Evolutionary conservation across 2,113 vertebrate genomes (phyloP).

Genomic region (Nerophis lumbriciformis): DNA sequence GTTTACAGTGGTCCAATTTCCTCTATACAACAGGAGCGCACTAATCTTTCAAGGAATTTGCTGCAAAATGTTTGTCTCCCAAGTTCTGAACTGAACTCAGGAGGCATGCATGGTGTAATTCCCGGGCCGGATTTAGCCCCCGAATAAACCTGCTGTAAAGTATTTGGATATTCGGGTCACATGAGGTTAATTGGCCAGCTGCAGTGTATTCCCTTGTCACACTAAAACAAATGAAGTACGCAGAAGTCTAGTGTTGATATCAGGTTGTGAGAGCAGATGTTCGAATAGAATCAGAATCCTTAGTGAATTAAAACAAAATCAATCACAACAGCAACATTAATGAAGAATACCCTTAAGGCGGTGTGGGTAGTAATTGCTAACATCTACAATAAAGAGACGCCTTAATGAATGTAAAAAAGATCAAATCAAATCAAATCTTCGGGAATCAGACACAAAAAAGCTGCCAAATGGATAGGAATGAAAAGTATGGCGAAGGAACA

Average conservation of each 20-base stretch:
- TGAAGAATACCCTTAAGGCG: neutral
- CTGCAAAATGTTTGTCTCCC: too few species aligned
- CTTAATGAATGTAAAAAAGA: neutral
- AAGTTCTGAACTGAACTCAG: too few species aligned
- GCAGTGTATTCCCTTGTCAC: neutral
- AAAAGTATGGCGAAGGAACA: too few species aligned
- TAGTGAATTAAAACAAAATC: neutral
- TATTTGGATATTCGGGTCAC: neutral
- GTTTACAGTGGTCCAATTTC: too few species aligned
- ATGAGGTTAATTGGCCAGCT: neutral
- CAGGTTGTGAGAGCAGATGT: neutral
- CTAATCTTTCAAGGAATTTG: too few species aligned
- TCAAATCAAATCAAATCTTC: too few species aligned
- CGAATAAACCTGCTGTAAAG: neutral
- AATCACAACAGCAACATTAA: neutral
- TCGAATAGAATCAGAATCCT: neutral
- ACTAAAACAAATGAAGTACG: neutral
- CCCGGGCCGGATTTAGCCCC: too few species aligned
- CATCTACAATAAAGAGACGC: neutral
- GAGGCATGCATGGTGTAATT: too few species aligned
- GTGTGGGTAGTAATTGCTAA: neutral
- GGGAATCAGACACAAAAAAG: too few species aligned
- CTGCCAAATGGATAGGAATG: too few species aligned
- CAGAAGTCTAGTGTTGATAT: neutral
- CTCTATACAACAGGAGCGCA: too few species aligned